These are phyloP conservation scores for Drosophila merina DNA, from an alignment of 2,888 invertebrate genomes.

Conservation along the genomic window DNA sequence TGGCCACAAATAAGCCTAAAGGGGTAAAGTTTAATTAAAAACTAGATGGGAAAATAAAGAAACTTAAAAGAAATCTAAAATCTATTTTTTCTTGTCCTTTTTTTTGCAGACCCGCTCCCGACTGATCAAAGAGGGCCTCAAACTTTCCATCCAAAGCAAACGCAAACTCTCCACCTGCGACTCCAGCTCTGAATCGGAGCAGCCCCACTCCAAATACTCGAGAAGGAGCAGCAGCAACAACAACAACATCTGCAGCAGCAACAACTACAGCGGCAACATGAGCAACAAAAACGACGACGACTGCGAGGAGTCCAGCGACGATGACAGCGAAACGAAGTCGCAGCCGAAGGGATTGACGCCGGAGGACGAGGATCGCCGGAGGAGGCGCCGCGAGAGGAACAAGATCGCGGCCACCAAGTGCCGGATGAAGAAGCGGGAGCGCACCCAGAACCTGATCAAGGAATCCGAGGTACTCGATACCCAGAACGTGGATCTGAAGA, in stretches of 20 bases:
- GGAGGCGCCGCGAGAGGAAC: constrained; percentile 94
- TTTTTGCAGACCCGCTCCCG: constrained; percentile 91
- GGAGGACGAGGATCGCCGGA: constrained; percentile 94
- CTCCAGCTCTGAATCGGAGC: constrained; percentile 84
- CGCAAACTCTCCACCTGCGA: constrained; percentile 90
- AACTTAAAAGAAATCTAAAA: too few relatives aligned
- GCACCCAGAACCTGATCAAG: constrained; percentile 92
- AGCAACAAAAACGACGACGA: constrained; percentile 74
- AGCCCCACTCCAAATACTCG: constrained; percentile 84
- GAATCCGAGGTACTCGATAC: constrained; percentile 94
- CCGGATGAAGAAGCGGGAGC: constrained; percentile 95
- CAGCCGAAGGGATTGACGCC: constrained; percentile 88
- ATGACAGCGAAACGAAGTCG: constrained; percentile 86
- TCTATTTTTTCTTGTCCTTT: neutral
- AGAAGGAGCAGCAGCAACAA: constrained; percentile 62
- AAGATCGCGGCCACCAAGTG: constrained; percentile 98
- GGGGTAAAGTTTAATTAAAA: too few relatives aligned
- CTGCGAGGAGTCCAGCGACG: constrained; percentile 84
- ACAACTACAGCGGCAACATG: constrained; percentile 23
- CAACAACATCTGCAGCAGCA: constrained; percentile 1
- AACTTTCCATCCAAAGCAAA: constrained; percentile 95
- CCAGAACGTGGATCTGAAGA: constrained; percentile 93
- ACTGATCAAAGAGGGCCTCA: constrained; percentile 95
- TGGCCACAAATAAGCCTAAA: neutral
- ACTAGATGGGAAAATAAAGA: too few relatives aligned